A percentile compares a stretch with the other conserved stretches of the same genome.
These are phyloP conservation scores for Nephila pilipes DNA, from an alignment of 1,140 invertebrate species.

Conservation along the genomic window DNA sequence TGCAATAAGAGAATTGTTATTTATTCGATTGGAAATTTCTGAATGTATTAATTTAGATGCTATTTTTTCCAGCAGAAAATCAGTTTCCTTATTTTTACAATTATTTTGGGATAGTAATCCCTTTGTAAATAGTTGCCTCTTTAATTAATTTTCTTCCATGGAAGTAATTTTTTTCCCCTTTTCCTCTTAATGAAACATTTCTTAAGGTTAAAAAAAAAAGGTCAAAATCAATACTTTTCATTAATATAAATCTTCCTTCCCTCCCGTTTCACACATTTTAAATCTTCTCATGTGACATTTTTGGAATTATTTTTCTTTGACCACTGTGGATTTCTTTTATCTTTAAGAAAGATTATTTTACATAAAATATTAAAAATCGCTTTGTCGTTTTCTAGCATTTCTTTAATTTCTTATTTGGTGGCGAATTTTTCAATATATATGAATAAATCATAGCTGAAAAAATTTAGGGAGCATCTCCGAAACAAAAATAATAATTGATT, in stretches of 20 bases:
- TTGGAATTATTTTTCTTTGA: slow-evolving; percentile 1
- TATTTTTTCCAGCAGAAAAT: too few relatives aligned
- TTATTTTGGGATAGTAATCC: neutral
- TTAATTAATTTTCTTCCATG: slow-evolving; percentile 37
- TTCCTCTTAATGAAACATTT: neutral
- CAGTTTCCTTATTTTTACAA: neutral
- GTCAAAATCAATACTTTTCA: slow-evolving; percentile 33
- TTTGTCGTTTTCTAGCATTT: neutral
- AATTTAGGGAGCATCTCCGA: too few relatives aligned
- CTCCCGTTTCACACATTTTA: neutral
- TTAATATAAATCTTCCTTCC: too few relatives aligned
- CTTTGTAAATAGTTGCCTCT: slow-evolving; percentile 14
- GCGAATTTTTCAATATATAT: neutral
- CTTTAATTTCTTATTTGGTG: neutral
- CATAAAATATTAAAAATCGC: neutral
- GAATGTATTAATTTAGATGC: too few relatives aligned
- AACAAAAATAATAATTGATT: too few relatives aligned
- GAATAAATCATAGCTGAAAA: neutral
- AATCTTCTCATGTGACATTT: neutral
- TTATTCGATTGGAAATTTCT: too few relatives aligned
- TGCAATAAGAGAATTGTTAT: too few relatives aligned
- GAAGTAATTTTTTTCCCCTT: neutral
- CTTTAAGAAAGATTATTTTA: neutral
- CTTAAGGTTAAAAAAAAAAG: neutral
- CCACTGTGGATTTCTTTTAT: neutral